Conservation (phyloP, 2,113 vertebrate species). For the Chloebia gouldiae region DNA sequence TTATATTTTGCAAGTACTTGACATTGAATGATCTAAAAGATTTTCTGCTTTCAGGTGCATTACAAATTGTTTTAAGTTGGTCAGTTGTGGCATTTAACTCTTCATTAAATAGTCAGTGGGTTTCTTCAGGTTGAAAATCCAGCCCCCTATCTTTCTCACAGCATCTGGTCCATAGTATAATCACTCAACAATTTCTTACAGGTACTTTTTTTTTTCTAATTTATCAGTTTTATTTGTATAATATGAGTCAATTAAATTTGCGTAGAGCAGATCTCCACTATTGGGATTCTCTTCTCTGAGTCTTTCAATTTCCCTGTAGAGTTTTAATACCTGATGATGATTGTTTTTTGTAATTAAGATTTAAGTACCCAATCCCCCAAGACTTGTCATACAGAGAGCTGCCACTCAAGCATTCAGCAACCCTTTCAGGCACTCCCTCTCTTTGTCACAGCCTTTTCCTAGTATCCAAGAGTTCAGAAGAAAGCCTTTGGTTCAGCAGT, state of each 20-base stretch:
- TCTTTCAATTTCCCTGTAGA: conserved; percentile 62
- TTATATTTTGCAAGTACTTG: background rate
- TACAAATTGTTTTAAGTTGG: background rate
- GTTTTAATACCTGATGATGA: conserved; percentile 66
- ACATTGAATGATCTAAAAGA: background rate
- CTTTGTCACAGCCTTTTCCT: conserved; percentile 31
- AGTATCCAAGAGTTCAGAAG: background rate
- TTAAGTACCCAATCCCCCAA: conserved; percentile 81
- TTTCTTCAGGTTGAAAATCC: background rate
- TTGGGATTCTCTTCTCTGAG: conserved; percentile 57
- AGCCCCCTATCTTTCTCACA: background rate
- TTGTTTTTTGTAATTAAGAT: conserved; percentile 86
- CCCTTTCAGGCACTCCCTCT: conserved; percentile 30
- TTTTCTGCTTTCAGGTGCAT: background rate
- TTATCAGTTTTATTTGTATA: conserved; percentile 65
- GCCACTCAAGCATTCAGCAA: conserved; percentile 71
- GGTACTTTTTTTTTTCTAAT: conserved; percentile 29
- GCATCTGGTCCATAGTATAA: conserved; percentile 18
- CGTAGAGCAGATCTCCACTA: conserved; percentile 12
- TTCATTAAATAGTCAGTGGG: background rate
- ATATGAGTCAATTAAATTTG: conserved; percentile 67
- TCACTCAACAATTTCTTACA: conserved; percentile 25
- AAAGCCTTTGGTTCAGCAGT: background rate
- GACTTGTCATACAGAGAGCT: conserved; percentile 76
- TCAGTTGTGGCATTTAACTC: background rate